These are phyloP conservation scores for Adoxophyes honmai DNA, from an alignment of 1,140 invertebrate species.

Conservation along the genomic window DNA sequence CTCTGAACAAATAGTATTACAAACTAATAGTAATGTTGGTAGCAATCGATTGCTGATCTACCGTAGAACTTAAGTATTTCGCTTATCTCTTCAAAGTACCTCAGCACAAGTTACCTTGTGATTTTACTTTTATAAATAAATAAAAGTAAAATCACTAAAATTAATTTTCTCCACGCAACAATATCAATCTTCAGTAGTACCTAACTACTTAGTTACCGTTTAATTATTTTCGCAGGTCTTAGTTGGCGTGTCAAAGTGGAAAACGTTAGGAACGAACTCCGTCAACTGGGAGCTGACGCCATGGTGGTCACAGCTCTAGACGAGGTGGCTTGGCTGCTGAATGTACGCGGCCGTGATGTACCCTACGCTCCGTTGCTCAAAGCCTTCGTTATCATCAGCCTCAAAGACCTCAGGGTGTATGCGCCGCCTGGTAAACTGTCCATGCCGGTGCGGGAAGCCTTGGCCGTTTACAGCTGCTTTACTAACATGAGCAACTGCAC, in stretches of 20 bases:
- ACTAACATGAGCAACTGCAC: conserved; percentile 78
- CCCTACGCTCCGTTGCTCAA: conserved; percentile 91
- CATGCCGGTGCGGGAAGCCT: conserved; percentile 70
- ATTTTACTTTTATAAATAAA: no score
- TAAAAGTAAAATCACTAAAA: no score
- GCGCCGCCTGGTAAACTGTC: conserved; percentile 79
- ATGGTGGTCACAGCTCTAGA: conserved; percentile 93
- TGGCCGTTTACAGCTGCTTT: conserved; percentile 80
- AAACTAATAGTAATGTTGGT: no score
- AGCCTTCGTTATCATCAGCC: conserved; percentile 86
- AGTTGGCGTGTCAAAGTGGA: conserved; percentile 86
- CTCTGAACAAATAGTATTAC: no score
- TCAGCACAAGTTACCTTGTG: no score
- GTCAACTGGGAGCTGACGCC: conserved; percentile 82
- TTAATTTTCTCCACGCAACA: no score
- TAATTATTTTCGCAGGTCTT: conserved; percentile 69
- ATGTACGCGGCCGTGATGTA: conserved; percentile 95
- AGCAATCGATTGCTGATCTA: no score
- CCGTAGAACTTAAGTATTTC: no score
- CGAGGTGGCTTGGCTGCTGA: conserved; percentile 96
- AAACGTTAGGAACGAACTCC: conserved; percentile 82
- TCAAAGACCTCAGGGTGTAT: conserved; percentile 80
- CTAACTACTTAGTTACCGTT: no score
- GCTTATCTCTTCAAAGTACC: no score
- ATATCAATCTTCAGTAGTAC: no score